These are phyloP conservation scores for Hyalella azteca DNA, from an alignment of 2,888 invertebrate species.

Conservation along the genomic window DNA sequence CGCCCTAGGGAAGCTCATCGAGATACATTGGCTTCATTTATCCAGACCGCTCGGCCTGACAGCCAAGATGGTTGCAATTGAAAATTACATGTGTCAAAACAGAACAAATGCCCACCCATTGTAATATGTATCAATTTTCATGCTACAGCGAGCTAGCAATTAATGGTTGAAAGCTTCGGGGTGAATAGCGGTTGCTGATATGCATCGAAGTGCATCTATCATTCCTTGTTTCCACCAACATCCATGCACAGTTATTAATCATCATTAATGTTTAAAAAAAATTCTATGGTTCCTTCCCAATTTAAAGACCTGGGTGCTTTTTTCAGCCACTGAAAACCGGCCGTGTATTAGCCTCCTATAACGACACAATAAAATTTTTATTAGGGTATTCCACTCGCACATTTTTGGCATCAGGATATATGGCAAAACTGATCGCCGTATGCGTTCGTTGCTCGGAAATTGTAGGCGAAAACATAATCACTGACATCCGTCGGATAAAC, in stretches of 20 bases:
- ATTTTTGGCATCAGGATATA: no score
- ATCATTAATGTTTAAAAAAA: no score
- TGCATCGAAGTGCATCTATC: slow-evolving; percentile 8
- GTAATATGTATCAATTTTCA: slow-evolving; percentile 14
- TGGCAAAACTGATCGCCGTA: no score
- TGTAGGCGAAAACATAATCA: no score
- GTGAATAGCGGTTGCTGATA: not conserved
- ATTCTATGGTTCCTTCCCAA: no score
- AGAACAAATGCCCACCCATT: slow-evolving; percentile 18
- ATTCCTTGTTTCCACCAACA: not conserved
- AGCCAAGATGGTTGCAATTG: slow-evolving; percentile 4
- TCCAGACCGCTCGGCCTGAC: slow-evolving; percentile 3
- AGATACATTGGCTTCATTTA: slow-evolving; percentile 17
- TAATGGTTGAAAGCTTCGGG: not conserved
- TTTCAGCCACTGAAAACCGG: no score
- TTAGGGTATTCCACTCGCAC: no score
- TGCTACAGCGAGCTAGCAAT: not conserved
- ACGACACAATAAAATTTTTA: no score
- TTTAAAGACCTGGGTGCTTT: no score
- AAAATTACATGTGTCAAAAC: slow-evolving; percentile 32
- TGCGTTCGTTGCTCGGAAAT: no score
- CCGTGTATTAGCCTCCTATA: no score
- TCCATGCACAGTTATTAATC: not conserved
- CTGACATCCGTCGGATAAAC: no score
- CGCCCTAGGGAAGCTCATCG: not conserved